Evolutionary conservation across 2,113 vertebrate species (phyloP).

Genomic region (Himantopus leucocephalus): DNA sequence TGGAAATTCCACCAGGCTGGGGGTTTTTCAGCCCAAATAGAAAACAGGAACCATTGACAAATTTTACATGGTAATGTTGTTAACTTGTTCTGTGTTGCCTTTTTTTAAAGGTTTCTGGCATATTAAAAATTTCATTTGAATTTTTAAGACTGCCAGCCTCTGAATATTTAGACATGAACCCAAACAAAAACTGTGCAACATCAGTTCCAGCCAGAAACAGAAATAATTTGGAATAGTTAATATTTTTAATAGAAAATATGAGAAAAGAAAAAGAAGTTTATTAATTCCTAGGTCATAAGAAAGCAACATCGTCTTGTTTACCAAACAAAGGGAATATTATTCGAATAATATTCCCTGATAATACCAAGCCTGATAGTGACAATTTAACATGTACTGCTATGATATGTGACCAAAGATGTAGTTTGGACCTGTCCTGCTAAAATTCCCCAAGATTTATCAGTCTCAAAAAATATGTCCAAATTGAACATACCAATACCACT

Average conservation of each 20-base stretch:
- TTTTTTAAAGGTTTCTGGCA: background rate
- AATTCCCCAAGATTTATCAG: background rate
- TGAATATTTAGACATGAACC: background rate
- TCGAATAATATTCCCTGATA: background rate
- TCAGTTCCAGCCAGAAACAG: background rate
- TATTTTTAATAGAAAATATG: background rate
- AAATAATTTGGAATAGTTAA: background rate
- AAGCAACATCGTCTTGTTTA: background rate
- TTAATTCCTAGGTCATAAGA: background rate
- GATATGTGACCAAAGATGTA: background rate
- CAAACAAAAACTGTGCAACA: background rate
- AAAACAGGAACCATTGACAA: background rate
- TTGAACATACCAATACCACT: background rate
- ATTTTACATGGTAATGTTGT: background rate
- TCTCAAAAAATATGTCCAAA: background rate
- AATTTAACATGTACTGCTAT: background rate
- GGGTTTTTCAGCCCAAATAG: background rate
- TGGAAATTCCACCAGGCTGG: background rate
- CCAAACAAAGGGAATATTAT: background rate
- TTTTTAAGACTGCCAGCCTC: background rate
- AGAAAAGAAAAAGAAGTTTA: background rate
- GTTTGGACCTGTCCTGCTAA: background rate
- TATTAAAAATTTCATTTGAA: background rate
- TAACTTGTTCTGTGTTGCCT: background rate
- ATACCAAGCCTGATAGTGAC: background rate